phyloP scores from a whole-genome alignment of 2,888 invertebrate species.

The Microctonus brassicae region DNA sequence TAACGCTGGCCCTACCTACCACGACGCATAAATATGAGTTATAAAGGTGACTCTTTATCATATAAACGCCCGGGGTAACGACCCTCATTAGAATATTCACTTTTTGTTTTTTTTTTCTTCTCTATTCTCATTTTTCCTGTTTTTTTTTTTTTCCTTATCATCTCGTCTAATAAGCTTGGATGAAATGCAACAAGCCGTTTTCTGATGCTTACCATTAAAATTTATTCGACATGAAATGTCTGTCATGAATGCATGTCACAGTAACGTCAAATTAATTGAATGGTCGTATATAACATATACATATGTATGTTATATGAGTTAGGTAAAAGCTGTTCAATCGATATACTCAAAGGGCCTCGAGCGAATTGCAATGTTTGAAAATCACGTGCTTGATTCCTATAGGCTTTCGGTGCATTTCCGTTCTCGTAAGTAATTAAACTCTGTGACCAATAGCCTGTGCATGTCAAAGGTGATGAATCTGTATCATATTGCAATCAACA shows the following conservation, averaged over 20 bases:
- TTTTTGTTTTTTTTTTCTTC: neutral
- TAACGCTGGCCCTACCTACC: constrained; percentile 49
- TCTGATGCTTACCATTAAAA: neutral
- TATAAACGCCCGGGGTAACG: constrained; percentile 55
- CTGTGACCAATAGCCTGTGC: neutral
- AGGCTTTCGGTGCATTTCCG: constrained; percentile 18
- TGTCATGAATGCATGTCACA: neutral
- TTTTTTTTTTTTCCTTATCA: no score
- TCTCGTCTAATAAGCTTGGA: neutral
- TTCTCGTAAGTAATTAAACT: constrained; percentile 5
- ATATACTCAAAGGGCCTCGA: constrained; percentile 40
- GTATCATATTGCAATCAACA: neutral
- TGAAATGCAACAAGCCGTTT: neutral
- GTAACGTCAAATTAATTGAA: constrained; percentile 44
- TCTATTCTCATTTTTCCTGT: no score
- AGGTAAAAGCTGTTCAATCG: constrained; percentile 18
- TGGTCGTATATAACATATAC: constrained; percentile 33
- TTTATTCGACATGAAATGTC: constrained; percentile 20
- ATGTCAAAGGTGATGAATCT: neutral
- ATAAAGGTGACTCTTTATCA: constrained; percentile 62
- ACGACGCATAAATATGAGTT: constrained; percentile 60
- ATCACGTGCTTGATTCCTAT: neutral
- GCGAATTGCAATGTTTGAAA: constrained; percentile 38
- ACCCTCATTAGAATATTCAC: constrained; percentile 27
- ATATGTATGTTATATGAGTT: neutral